Evolutionary conservation across 2,113 vertebrate genomes (phyloP), one percentile per base, ranked within the genome.

Genomic region (Perca flavescens): DNA sequence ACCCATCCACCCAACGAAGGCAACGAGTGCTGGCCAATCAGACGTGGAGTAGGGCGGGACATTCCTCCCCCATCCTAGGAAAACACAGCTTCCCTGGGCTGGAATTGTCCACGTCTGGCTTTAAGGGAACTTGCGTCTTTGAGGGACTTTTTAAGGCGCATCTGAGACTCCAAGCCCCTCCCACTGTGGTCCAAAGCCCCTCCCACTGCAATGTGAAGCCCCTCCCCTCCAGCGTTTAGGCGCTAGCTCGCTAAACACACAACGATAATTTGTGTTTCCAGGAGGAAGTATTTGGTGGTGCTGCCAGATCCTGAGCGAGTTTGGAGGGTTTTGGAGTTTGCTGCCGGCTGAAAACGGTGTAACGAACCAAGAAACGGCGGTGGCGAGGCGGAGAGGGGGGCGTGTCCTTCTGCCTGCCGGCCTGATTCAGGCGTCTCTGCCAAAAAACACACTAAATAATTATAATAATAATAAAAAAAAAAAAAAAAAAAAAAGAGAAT

Each of bases 271-370:
- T 12, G 6, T 6, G 34, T 36, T 36, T 8, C 6, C 1, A 36
- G 34, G 34, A 36, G 34, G 34, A 36, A 36, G 34, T 36, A 6
- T 36, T 7, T 7, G 31, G 6, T 36, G 34, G 34, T 8, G 34
- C 7, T 36, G 34, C 34, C 7, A 36, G 34, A 36, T 7, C 34
- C 31, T 5, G 0, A 34, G 31, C 31, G 31, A 36, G 34, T 43
- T 28, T 2, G 0, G 11, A 8, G 46, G 8, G 17, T 19, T 86
- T 88, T 91, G 88, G 88, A 88, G 86, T 90, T 88, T 86, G 81
- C 81, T 89, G 89, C 79, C 1, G 7, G 12, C 9, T 43, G 43
- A 28, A 10, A 80, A 34, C 28, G 28, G 28, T 28, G 28, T 2
- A 28, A 28, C 0, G 0, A 65, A 34, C 25, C 31, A 40, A 53